Evolutionary conservation across 2,797 vertebrate species (phyloP), one percentile per base, ranked within the genome.

Genomic region (Siniperca scherzeri): DNA sequence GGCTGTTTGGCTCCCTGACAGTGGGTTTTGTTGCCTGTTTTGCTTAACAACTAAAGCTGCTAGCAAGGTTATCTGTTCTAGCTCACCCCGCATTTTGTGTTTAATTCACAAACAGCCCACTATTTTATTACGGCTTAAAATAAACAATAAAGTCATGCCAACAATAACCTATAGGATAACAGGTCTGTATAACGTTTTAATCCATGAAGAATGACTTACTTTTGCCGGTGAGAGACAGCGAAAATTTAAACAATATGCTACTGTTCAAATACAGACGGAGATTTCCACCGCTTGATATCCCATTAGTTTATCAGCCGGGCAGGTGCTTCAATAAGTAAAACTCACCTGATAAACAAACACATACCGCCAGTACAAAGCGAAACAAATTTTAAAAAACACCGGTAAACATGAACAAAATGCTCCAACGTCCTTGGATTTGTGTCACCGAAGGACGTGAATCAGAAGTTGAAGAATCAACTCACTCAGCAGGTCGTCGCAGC

Each of bases 381-480:
- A 59, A 40, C 0, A 21, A 1, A 3, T 30, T 3, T 1, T 14
- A 36, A 19, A 53, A 56, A 19, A 2, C 0, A 9, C 3, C 6
- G 0, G 33, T 11, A 13, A 16, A 38, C 0, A 16, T 3, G 10
- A 3, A 14, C 50, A 27, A 67, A 76, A 19, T 1, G 27, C 25
- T 12, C 12, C 25, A 1, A 8, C n/a, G 82, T 70, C 62, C 22
- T 76, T 22, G 55, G 11, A 7, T 65, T 70, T 50, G n/a, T 77
- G 70, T 67, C 59, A 22, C 16, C 44, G 57, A 60, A 19, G 48
- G 85, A 85, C 76, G 75, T 0, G 79, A 85, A 55, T 78, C 71
- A 85, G 66, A 91, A 93, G 89, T 92, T 92, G n/a, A 72, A 89
- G 68, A 87, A 88, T 80, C 88, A 83, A 86, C 90, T 87, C 86